Evolutionary conservation across 2,113 vertebrate species (phyloP).

Genomic region (Protobothrops mucrosquamatus): DNA sequence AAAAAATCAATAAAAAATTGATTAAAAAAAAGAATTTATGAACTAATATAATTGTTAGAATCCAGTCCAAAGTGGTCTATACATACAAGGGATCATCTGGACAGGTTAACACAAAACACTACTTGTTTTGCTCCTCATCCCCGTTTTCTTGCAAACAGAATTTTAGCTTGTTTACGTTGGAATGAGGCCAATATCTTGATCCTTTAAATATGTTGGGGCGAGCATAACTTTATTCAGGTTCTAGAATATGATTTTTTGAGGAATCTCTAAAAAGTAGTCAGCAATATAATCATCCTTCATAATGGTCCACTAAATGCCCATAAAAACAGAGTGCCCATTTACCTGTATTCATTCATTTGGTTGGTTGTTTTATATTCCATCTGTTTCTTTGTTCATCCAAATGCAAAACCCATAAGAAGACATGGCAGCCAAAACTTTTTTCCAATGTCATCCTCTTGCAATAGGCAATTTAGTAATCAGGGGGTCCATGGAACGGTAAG

Average conservation of each 20-base stretch:
- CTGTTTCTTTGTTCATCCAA: background rate
- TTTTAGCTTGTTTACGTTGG: background rate
- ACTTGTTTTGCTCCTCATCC: background rate
- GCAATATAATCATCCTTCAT: background rate
- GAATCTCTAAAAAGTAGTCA: background rate
- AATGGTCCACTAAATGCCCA: background rate
- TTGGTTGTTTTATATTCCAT: background rate
- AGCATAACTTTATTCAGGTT: background rate
- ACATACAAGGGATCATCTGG: background rate
- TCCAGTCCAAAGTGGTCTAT: background rate
- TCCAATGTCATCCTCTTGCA: background rate
- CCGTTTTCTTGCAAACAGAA: background rate
- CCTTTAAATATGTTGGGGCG: background rate
- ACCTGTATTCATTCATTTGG: background rate
- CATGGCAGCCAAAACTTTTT: background rate
- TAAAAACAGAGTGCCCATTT: background rate
- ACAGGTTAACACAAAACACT: background rate
- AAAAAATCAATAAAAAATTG: no score
- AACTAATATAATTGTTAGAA: background rate
- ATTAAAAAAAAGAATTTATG: no score
- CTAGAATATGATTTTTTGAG: background rate
- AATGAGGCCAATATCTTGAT: background rate
- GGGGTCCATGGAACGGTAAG: background rate
- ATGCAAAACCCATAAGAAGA: background rate
- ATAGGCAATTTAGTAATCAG: background rate